Conservation (phyloP, 2,113 vertebrate species). For the Scartelaos histophorus region DNA sequence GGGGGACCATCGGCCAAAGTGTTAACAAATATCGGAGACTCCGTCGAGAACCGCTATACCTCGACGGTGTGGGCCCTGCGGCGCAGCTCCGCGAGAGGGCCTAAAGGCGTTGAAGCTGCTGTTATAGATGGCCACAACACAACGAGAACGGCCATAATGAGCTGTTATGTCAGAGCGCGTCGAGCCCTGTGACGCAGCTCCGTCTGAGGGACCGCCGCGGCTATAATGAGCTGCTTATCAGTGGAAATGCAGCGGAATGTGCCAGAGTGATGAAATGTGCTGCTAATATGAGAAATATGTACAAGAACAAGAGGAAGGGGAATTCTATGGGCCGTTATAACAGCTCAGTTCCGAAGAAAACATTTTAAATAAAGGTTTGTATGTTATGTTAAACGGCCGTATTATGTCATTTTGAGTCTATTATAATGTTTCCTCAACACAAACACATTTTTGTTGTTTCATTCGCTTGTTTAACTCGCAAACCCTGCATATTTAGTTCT, state of each 20-base stretch:
- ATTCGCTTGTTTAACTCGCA: no score
- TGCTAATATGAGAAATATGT: neutral
- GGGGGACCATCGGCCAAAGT: no score
- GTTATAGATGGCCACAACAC: neutral
- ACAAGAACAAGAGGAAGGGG: neutral
- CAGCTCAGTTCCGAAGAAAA: no score
- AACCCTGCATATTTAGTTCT: no score
- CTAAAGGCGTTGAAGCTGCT: neutral
- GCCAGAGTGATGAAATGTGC: slow-evolving; percentile 3
- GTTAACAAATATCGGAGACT: no score
- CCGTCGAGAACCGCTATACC: neutral
- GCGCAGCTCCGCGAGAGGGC: neutral
- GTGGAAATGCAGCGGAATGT: neutral
- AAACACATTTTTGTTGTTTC: no score
- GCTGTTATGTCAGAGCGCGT: neutral
- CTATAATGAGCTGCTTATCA: neutral
- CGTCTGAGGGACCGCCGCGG: neutral
- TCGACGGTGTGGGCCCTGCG: neutral
- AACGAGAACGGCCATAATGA: neutral
- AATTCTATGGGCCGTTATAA: neutral
- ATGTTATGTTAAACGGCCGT: no score
- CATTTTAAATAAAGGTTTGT: no score
- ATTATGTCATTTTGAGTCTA: no score
- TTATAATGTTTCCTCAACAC: no score
- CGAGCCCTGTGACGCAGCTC: neutral